phyloP scores from a whole-genome alignment of 2,113 vertebrate species.

The Aegypius monachus region DNA sequence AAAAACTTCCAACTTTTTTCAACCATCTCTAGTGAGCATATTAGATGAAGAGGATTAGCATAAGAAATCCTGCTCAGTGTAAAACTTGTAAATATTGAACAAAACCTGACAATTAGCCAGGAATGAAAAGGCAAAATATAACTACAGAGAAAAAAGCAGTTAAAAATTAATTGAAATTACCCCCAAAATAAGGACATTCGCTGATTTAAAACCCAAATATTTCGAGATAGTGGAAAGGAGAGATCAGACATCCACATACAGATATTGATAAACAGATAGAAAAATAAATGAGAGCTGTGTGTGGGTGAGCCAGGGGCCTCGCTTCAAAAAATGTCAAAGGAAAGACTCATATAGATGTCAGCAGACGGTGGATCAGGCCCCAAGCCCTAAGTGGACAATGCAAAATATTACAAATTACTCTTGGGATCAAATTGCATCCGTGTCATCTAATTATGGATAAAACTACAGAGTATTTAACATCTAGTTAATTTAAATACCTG shows the following conservation, averaged over 20 bases:
- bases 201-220: constrained; percentile 17
- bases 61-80: constrained; percentile 28
- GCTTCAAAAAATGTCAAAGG: background rate
- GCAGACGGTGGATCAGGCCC: background rate
- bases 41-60: constrained; percentile 53
- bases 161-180: constrained; percentile 47
- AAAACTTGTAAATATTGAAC: constrained; percentile 56
- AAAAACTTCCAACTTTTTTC: background rate
- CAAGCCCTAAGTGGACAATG: constrained; percentile 18
- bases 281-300: background rate
- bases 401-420: constrained; percentile 36
- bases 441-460: constrained; percentile 68
- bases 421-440: constrained; percentile 34
- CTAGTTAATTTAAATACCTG: constrained; percentile 68
- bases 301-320: background rate
- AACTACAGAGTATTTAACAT: constrained; percentile 69
- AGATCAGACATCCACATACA: background rate
- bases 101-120: constrained; percentile 47
- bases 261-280: background rate
- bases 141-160: constrained; percentile 1
- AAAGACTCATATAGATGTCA: background rate
- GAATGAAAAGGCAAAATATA: constrained; percentile 14
- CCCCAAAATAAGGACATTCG: background rate
- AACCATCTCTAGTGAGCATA: constrained; percentile 8
- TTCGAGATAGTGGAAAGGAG: background rate